Evolutionary conservation across 2,113 vertebrate species (phyloP).

Genomic region (Corydoras sp.): DNA sequence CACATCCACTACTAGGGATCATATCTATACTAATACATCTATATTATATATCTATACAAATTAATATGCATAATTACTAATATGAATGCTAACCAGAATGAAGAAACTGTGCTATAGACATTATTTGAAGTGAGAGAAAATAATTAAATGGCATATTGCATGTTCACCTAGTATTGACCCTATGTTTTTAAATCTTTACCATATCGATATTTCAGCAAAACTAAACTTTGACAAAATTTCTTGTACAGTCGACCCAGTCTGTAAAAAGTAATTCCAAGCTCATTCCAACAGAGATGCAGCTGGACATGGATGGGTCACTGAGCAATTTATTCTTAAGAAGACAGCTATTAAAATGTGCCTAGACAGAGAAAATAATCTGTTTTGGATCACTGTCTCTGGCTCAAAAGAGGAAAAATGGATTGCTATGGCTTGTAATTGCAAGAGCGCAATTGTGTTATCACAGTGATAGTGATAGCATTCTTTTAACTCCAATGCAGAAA

Average conservation of each 20-base stretch:
- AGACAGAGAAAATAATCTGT: conserved; percentile 1
- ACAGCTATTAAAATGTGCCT: conserved; percentile 4
- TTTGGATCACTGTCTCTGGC: conserved; percentile 5
- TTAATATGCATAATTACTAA: too few relatives aligned
- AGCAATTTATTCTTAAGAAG: conserved; percentile 17
- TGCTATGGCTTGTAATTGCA: conserved; percentile 10
- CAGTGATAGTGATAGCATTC: conserved; percentile 11
- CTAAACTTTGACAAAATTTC: too few relatives aligned
- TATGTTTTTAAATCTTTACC: too few relatives aligned
- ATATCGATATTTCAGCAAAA: too few relatives aligned
- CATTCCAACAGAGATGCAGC: not conserved
- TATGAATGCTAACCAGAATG: too few relatives aligned
- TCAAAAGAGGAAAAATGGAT: not conserved
- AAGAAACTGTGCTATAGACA: too few relatives aligned
- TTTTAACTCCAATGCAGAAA: conserved; percentile 17
- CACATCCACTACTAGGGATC: too few relatives aligned
- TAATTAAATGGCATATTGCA: too few relatives aligned
- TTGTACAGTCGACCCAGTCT: not conserved
- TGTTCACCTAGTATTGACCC: too few relatives aligned
- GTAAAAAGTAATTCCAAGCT: conserved; percentile 23
- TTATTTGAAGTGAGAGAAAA: too few relatives aligned
- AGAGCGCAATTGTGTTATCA: not conserved
- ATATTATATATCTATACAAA: too few relatives aligned
- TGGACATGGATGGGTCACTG: conserved; percentile 9
- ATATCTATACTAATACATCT: too few relatives aligned